phyloP scores from a whole-genome alignment of 2,797 vertebrate species.

The Simalia tracyae region DNA sequence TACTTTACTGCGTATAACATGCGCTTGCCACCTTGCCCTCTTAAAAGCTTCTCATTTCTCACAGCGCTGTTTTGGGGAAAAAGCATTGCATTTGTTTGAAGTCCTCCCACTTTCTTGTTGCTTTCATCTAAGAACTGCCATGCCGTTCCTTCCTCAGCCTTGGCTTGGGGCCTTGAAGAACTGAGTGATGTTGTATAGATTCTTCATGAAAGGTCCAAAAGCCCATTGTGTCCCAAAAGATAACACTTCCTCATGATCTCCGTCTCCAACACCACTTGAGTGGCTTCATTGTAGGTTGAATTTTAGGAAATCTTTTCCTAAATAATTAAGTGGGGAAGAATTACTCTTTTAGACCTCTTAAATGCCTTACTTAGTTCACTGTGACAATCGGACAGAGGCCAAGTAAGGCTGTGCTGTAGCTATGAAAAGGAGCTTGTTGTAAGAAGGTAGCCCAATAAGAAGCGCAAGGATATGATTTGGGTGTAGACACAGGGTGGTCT shows the following conservation, averaged over 20 bases:
- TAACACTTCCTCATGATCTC: conserved; percentile 18
- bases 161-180: conserved; percentile 1
- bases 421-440: background rate
- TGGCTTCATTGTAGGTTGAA: background rate
- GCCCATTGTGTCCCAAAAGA: background rate
- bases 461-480: background rate
- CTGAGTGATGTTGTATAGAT: conserved; percentile 45
- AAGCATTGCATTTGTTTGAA: background rate
- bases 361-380: background rate
- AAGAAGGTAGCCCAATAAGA: background rate
- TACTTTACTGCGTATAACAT: too few species aligned
- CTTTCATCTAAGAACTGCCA: background rate
- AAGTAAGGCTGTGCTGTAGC: too few species aligned
- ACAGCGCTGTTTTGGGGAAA: too few species aligned
- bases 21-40: too few species aligned
- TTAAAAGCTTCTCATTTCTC: too few species aligned
- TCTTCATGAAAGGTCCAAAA: conserved; percentile 8
- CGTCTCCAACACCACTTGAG: background rate
- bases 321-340: background rate
- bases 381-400: too few species aligned
- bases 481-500: too few species aligned
- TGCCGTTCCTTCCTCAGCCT: conserved; percentile 21
- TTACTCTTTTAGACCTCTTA: background rate
- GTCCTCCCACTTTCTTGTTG: rapidly evolving
- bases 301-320: background rate